These are phyloP conservation scores for Calidris pugnax DNA, from an alignment of 2,113 vertebrate species.

Conservation along the genomic window DNA sequence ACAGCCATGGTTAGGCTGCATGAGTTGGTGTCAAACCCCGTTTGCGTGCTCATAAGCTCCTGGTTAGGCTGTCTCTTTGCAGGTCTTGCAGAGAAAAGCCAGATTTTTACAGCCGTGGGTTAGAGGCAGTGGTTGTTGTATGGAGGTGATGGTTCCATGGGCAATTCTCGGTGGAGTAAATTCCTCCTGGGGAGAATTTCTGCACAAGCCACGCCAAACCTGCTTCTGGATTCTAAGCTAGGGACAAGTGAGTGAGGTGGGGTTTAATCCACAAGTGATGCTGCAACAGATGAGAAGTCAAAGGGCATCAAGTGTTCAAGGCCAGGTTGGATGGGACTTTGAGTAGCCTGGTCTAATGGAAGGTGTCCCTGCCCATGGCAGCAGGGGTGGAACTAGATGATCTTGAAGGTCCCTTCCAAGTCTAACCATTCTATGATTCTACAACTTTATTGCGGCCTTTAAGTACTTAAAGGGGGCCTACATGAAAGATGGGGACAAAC, in stretches of 20 bases:
- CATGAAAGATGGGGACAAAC: background rate
- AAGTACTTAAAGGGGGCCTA: background rate
- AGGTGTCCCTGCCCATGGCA: background rate
- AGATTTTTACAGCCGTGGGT: background rate
- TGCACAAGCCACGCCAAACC: background rate
- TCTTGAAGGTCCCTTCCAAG: background rate
- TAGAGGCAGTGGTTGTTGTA: rapidly evolving
- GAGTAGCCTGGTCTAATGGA: background rate
- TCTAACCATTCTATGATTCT: background rate
- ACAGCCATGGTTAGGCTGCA: background rate
- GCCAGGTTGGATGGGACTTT: background rate
- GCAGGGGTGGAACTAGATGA: background rate
- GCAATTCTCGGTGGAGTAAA: background rate
- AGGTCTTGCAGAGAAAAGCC: background rate
- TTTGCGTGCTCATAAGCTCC: background rate
- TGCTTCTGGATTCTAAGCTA: background rate
- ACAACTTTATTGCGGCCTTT: background rate
- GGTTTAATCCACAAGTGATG: background rate
- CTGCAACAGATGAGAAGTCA: background rate
- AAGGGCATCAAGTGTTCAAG: background rate
- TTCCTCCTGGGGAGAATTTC: background rate
- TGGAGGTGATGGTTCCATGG: background rate
- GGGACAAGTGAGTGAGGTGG: background rate
- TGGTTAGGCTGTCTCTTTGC: background rate
- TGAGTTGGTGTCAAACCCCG: background rate